phyloP scores from a whole-genome alignment of 2,113 vertebrate species.

The Triplophysa rosa region DNA sequence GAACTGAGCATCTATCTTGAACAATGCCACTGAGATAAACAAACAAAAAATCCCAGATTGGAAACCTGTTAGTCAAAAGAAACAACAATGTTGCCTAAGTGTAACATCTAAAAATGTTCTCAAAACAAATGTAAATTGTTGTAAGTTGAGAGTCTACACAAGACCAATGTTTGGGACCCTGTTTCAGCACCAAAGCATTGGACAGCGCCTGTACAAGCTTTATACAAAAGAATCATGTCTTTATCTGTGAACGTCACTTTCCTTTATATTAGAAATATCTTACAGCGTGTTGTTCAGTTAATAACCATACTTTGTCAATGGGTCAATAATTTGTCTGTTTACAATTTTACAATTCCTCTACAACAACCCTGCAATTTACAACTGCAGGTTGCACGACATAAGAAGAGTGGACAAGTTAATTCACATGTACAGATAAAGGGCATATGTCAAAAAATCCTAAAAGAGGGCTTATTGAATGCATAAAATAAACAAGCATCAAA shows the following conservation, averaged over 20 bases:
- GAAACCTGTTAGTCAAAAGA: constrained; percentile 21
- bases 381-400: no score
- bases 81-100: constrained; percentile 27
- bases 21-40: constrained; percentile 35
- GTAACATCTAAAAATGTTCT: not conserved
- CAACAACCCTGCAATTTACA: no score
- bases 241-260: not conserved
- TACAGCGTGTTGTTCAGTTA: not conserved
- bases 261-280: not conserved
- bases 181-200: constrained; percentile 42
- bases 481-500: not conserved
- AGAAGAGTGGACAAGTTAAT: not conserved
- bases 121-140: not conserved
- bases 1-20: constrained; percentile 18
- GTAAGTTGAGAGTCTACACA: constrained; percentile 7
- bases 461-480: not conserved
- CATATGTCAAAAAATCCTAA: not conserved
- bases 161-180: constrained; percentile 26
- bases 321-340: constrained; percentile 16
- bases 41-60: constrained; percentile 25
- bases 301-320: constrained; percentile 15
- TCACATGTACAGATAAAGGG: not conserved
- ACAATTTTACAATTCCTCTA: not conserved
- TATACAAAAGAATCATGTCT: constrained; percentile 17
- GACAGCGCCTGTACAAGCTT: constrained; percentile 43